A percentile compares a stretch with the other conserved stretches of the same genome.
These are phyloP conservation scores for Caenorhabditis tropicalis DNA, from an alignment of 1,140 invertebrate species.

Conservation along the genomic window DNA sequence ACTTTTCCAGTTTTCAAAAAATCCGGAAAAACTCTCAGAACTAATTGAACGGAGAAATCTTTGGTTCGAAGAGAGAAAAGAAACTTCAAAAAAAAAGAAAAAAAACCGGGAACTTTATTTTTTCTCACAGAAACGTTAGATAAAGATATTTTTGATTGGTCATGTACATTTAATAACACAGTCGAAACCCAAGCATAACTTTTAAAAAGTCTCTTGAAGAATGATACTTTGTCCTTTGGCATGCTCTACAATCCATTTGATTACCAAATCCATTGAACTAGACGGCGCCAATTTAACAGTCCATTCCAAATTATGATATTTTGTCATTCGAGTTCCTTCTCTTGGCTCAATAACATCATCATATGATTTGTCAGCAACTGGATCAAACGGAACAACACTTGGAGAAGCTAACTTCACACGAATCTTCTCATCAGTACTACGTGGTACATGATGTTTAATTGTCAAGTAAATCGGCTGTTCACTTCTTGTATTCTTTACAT, in stretches of 20 bases:
- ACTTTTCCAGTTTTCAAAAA: too few species aligned
- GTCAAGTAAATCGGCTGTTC: conserved; percentile 65
- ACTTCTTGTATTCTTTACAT: conserved; percentile 72
- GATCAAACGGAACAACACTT: conserved; percentile 2
- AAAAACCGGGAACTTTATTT: too few species aligned
- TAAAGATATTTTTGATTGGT: neutral
- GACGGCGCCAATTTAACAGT: conserved; percentile 59
- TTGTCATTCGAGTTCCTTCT: conserved; percentile 64
- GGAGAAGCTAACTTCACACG: conserved; percentile 67
- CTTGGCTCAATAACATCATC: conserved; percentile 27
- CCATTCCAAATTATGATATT: conserved; percentile 73
- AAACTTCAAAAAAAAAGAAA: too few species aligned
- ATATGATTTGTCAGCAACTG: conserved; percentile 58
- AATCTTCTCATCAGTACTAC: conserved; percentile 73
- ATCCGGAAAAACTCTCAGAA: too few species aligned
- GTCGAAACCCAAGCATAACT: too few species aligned
- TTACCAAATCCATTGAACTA: neutral
- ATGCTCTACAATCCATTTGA: conserved; percentile 36
- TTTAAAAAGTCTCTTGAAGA: neutral
- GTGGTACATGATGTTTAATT: conserved; percentile 72
- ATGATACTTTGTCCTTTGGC: neutral
- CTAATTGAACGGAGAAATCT: too few species aligned
- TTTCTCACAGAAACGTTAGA: neutral
- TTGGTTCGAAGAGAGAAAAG: too few species aligned
- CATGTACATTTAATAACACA: neutral